Conservation (phyloP, 2,113 vertebrate genomes). For the Melanotaenia duboulayi region DNA sequence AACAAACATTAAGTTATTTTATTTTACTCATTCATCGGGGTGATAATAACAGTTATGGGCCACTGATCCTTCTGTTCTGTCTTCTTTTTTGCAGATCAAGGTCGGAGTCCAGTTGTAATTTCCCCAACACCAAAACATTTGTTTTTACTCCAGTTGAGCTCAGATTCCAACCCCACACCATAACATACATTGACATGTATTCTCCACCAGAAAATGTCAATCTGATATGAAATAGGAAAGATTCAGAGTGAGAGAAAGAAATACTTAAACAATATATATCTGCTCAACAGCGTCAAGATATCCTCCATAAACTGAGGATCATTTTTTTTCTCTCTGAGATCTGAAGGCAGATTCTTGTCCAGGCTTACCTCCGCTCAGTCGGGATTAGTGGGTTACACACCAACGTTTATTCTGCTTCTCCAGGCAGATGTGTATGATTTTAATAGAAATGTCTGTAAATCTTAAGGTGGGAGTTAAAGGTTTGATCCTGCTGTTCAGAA, state of each 20-base stretch:
- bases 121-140: neutral
- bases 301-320: conserved; percentile 17
- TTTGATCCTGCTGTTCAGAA: no score
- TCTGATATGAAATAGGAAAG: conserved; percentile 16
- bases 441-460: no score
- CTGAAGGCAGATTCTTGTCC: neutral
- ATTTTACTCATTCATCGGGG: no score
- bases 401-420: neutral
- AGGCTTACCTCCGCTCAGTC: neutral
- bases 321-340: conserved; percentile 3
- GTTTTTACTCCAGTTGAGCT: neutral
- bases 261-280: conserved; percentile 12
- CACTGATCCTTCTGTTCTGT: no score
- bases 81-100: neutral
- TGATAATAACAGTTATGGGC: no score
- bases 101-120: neutral
- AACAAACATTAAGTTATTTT: no score
- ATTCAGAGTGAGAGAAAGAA: neutral
- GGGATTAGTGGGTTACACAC: conserved; percentile 15
- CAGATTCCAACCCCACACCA: neutral
- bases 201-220: conserved; percentile 31
- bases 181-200: neutral
- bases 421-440: no score
- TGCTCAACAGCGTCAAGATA: neutral
- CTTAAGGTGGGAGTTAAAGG: no score